Base-by-base conservation (phyloP, 23 tunicate species). In the Trididemnum nubilum region DNA sequence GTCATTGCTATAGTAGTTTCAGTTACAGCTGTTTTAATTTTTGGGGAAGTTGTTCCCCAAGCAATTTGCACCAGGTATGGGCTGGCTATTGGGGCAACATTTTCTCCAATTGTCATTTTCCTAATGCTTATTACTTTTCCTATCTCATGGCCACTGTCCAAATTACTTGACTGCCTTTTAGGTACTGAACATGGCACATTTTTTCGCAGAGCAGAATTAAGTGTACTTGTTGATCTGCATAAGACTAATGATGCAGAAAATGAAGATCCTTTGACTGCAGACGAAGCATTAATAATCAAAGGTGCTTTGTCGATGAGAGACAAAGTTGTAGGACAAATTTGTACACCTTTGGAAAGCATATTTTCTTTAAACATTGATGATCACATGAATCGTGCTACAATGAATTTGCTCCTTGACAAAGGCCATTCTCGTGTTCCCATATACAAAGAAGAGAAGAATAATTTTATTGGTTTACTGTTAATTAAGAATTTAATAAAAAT, bases 41-140 rank as follows among this genome's bases (percentile, higher is more conserved):
- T 93, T 84, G 98, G 98, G 32, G 98, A 93, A 93, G 98, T 93
- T 19, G 83, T 93, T 1, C 98, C 98, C 2, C 98, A 93, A 83
- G 98, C 98, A 5, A 23, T 93, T 29, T 87, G 89, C 76, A 93
- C 98, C 38, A 80, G 98, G 50, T 93, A 83, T 88, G 98, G 98
- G 7, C 89, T 93, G 36, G 98, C 98, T 22, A 93, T 93, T 57
- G 98, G 98, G 22, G 83, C 98, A 9, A 60, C 82, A 37, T 51
- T 93, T 24, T 93, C 98, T 28, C 93, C 93, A 33, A 33, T 93
- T 35, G 98, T 93, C 2, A 72, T 83, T n/a, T 78, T 87, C 25
- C 85, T 93, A 31, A 88, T 93, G 81, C 15, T 84, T 22, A 66
- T 93, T 21, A 93, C 93, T 25, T 80, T 88, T 64, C 92, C 92